A percentile compares a stretch with the other conserved stretches of the same genome.
Evolutionary conservation across 2,113 vertebrate species (phyloP).

Genomic region (Leiothrix lutea): DNA sequence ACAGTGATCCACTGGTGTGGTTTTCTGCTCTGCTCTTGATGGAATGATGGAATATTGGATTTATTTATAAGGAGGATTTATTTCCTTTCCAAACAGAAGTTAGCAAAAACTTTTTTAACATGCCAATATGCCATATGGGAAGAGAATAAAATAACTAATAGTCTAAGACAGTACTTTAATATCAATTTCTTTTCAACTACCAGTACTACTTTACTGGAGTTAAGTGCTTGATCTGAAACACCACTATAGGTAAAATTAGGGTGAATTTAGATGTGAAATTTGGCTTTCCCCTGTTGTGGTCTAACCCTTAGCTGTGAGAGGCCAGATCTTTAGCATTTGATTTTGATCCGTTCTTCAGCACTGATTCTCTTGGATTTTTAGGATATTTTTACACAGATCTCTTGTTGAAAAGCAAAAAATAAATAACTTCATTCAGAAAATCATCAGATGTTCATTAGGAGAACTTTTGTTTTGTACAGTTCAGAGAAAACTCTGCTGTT

Average conservation of each 20-base stretch:
- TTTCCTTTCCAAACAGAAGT: background rate
- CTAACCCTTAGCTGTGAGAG: background rate
- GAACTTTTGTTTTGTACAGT: background rate
- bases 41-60: background rate
- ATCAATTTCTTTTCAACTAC: background rate
- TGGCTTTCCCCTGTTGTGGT: background rate
- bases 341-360: background rate
- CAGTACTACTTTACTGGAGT: background rate
- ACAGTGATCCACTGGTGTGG: background rate
- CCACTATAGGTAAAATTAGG: background rate
- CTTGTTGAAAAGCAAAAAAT: background rate
- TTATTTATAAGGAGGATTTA: fast-evolving
- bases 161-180: background rate
- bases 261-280: background rate
- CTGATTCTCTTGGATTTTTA: background rate
- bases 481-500: background rate
- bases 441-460: background rate
- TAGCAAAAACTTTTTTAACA: background rate
- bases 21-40: background rate
- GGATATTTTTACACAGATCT: background rate
- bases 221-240: background rate
- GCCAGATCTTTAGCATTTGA: background rate
- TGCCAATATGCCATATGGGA: background rate
- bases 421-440: background rate
- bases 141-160: background rate